Base-by-base conservation (phyloP, 2,113 vertebrate species). In the Bubalus kerabau region DNA sequence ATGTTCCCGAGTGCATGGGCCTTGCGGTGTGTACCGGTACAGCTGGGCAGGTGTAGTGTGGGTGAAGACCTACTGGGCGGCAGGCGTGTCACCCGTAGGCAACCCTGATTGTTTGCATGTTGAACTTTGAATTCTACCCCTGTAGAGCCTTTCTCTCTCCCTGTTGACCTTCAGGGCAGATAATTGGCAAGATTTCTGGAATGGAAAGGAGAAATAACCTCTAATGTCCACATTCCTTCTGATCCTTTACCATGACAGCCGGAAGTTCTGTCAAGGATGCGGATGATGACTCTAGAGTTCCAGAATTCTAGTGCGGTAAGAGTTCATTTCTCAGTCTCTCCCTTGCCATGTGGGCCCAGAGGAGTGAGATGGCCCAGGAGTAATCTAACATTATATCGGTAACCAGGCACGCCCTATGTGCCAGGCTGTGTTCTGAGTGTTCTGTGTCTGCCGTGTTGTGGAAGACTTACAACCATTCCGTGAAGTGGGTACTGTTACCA, bases 1-100 rank as follows among this genome's bases (percentile, higher is more conserved):
- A 1, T 46, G 67, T 56, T 36, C 92, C 11, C 1, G 0, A 1
- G 62, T 19, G 30, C 17, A 0, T 3, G 5, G 3, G 57, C 36
- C 3, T 0, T 1, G 46, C 16, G 11, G 50, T 21, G 1, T 19
- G 26, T 3, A 5, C 0, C 1, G 2, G 19, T 7, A 30, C 24
- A 11, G 40, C 83, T 32, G 46, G 15, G 17, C 19, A 43, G 82
- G 17, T 11, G 26, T 36, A 1, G 24, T 19, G 56, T 26, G 30
- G 89, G 36, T 36, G 17, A 5, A 56, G 36, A 16, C 76, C 1
- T 4, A 30, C 24, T 28, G 28, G 40, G 26, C 0, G 17, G 81
- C 67, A 13, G 43, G 32, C 1, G 0, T 30, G 43, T 52, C 56
- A 48, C 40, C 6, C 11, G 1, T 16, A 46, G 43, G 28, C 26